Percentiles rank a stretch among this genome's conserved stretches.
These are phyloP conservation scores for Sinocyclocheilus anshuiensis DNA, from an alignment of 2,113 vertebrate genomes.

Conservation along the genomic window DNA sequence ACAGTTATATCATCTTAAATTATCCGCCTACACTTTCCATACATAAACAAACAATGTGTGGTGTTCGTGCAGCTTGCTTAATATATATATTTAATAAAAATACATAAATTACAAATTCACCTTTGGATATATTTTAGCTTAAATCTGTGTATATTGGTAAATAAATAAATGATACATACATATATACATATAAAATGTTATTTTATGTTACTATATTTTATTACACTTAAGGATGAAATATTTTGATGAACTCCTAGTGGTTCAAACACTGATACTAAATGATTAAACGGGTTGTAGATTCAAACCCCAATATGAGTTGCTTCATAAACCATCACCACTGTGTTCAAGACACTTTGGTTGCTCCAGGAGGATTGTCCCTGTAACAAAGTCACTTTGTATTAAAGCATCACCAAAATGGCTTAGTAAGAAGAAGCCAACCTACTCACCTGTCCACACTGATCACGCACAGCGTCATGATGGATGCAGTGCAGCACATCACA, in stretches of 20 bases:
- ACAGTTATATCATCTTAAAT: too few relatives aligned
- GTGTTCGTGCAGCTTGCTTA: too few relatives aligned
- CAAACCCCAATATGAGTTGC: not conserved
- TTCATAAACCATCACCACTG: not conserved
- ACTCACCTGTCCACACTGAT: conserved; percentile 82
- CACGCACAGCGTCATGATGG: conserved; percentile 82
- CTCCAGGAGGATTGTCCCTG: not conserved
- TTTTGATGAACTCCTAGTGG: not conserved
- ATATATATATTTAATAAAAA: too few relatives aligned
- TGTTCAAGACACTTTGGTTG: not conserved
- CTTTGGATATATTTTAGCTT: too few relatives aligned
- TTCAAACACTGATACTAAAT: not conserved
- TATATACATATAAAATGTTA: too few relatives aligned
- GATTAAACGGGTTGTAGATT: not conserved
- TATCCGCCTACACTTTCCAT: too few relatives aligned
- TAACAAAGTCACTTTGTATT: not conserved
- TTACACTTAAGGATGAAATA: not conserved
- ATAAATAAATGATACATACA: too few relatives aligned
- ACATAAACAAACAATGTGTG: too few relatives aligned
- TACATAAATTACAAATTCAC: too few relatives aligned
- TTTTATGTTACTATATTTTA: too few relatives aligned
- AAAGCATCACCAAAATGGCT: not conserved
- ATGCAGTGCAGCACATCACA: conserved; percentile 83
- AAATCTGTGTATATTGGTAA: too few relatives aligned
- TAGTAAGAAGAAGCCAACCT: not conserved